Percentiles rank a stretch among this genome's conserved stretches.
These are phyloP conservation scores for Volucella zonaria DNA, from an alignment of 2,888 invertebrate species.

Conservation along the genomic window DNA sequence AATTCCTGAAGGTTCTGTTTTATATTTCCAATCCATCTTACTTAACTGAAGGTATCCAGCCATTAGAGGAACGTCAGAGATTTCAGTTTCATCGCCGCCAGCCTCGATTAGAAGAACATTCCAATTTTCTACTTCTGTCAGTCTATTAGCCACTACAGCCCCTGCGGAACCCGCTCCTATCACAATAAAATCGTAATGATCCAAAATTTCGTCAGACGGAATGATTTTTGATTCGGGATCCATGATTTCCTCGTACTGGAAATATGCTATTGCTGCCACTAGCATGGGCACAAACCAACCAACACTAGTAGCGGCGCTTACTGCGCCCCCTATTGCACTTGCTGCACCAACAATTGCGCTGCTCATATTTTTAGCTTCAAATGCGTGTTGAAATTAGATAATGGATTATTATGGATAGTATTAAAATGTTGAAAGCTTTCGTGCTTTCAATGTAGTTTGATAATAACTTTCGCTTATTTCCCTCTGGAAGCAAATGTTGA, in stretches of 20 bases:
- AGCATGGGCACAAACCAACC: constrained; percentile 93
- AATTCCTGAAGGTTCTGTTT: constrained; percentile 93
- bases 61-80: constrained; percentile 93
- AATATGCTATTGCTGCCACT: constrained; percentile 93
- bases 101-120: constrained; percentile 92
- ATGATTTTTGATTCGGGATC: constrained; percentile 92
- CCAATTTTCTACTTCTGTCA: constrained; percentile 91
- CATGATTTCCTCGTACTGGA: constrained; percentile 92
- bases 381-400: constrained; percentile 4
- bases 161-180: constrained; percentile 95
- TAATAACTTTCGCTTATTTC: constrained; percentile 31
- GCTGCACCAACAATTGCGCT: constrained; percentile 87
- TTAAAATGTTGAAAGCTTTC: constrained; percentile 2
- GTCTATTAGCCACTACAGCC: constrained; percentile 92
- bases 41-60: constrained; percentile 94
- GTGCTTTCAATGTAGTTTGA: background rate
- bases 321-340: constrained; percentile 87
- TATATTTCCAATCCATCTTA: constrained; percentile 95
- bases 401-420: background rate
- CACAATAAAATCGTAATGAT: constrained; percentile 91
- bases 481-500: constrained; percentile 12
- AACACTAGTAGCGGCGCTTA: constrained; percentile 87
- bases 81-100: constrained; percentile 94
- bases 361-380: constrained; percentile 82
- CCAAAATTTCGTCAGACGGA: constrained; percentile 85